phyloP scores from a whole-genome alignment of 1,140 invertebrate genomes.

The Orussus abietinus region DNA sequence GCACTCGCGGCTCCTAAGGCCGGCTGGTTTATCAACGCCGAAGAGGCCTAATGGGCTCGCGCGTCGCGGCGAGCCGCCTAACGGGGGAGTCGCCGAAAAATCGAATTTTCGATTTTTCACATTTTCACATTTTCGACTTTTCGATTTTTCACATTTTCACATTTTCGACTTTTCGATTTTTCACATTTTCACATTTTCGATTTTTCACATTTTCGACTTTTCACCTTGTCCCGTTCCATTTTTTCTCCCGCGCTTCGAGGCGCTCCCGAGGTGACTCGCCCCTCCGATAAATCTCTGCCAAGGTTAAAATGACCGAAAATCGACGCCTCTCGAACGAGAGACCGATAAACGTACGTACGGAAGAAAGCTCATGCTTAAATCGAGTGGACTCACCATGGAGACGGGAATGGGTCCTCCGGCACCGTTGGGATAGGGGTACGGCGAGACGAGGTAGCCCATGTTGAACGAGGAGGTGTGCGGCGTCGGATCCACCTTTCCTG shows the following conservation, averaged over 20 bases:
- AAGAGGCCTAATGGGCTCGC: constrained; percentile 1
- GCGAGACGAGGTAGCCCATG: constrained; percentile 85
- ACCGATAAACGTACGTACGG: neutral
- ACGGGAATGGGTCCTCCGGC: constrained; percentile 76
- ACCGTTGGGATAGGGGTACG: constrained; percentile 84
- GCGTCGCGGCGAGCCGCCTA: neutral
- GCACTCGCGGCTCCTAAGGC: too few species aligned
- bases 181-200: too few species aligned
- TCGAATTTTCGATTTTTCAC: too few species aligned
- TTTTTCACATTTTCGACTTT: too few species aligned
- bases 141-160: too few species aligned
- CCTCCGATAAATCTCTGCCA: too few species aligned
- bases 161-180: too few species aligned
- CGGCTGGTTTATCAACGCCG: constrained; percentile 21
- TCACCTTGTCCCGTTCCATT: constrained; percentile 1
- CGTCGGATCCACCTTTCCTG: constrained; percentile 84
- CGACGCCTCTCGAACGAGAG: neutral
- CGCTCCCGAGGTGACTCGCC: too few species aligned
- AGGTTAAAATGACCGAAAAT: too few species aligned
- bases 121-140: too few species aligned
- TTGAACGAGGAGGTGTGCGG: constrained; percentile 79
- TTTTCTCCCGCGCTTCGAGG: constrained; percentile 1
- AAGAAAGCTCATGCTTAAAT: too few species aligned
- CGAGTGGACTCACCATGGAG: constrained; percentile 85
- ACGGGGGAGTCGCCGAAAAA: too few species aligned